Conservation (phyloP, 2,888 invertebrate species). For the Lithophane ornitopus region DNA sequence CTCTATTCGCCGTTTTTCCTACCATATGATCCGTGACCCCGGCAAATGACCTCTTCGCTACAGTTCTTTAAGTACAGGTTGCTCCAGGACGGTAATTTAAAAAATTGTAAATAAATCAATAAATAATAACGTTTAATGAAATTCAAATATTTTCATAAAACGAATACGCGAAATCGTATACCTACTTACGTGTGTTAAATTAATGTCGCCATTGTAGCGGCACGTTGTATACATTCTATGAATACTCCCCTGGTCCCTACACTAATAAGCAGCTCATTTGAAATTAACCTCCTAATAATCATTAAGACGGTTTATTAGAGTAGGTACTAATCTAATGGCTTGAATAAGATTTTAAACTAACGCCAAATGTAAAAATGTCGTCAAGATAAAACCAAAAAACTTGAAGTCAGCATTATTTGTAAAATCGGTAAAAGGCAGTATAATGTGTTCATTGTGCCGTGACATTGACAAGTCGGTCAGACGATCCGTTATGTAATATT, state of each 20-base stretch:
- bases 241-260: not conserved
- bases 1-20: too few relatives aligned
- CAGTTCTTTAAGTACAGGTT: too few relatives aligned
- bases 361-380: not conserved
- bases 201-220: too few relatives aligned
- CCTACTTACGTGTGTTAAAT: too few relatives aligned
- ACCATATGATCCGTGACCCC: too few relatives aligned
- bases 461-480: conserved; percentile 60
- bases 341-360: not conserved
- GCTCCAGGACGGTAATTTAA: too few relatives aligned
- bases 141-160: too few relatives aligned
- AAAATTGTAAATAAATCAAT: too few relatives aligned
- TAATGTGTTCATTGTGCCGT: conserved; percentile 53
- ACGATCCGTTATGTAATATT: conserved; percentile 43
- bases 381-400: not conserved
- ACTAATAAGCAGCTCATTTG: not conserved
- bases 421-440: conserved; percentile 26
- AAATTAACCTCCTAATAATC: not conserved
- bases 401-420: not conserved
- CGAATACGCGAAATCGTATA: too few relatives aligned
- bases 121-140: too few relatives aligned
- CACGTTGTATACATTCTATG: not conserved
- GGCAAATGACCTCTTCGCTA: too few relatives aligned
- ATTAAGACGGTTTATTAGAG: too few relatives aligned
- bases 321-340: not conserved